phyloP scores from a whole-genome alignment of 2,113 vertebrate species.

The Anseranas semipalmata region DNA sequence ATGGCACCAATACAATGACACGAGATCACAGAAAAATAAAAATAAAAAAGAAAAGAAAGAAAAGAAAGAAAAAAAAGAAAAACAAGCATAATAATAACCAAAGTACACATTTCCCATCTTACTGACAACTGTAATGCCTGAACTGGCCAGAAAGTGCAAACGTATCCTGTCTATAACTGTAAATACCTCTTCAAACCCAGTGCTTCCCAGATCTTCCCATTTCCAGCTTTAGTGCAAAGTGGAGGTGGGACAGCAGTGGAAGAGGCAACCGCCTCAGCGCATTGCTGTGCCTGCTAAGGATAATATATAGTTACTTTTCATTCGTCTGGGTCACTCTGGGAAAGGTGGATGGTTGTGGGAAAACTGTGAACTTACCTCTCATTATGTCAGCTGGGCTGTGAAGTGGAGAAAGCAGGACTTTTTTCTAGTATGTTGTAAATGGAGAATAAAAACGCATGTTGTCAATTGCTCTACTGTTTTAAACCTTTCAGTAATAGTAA shows the following conservation, averaged over 20 bases:
- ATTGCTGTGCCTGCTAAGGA: not conserved
- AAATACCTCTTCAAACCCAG: not conserved
- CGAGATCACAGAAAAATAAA: not conserved
- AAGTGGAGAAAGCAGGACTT: not conserved
- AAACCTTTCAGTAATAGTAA: not conserved
- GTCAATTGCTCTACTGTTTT: not conserved
- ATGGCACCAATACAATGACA: not conserved
- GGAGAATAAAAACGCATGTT: not conserved
- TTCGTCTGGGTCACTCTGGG: not conserved
- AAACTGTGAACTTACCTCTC: not conserved
- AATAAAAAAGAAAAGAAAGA: too few species aligned
- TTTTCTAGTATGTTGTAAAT: not conserved
- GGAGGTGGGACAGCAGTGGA: not conserved
- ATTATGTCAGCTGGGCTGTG: not conserved
- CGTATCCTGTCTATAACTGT: not conserved
- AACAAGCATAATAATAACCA: not conserved
- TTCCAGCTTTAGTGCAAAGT: not conserved
- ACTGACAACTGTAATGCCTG: not conserved
- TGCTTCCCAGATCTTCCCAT: not conserved
- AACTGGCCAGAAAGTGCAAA: not conserved
- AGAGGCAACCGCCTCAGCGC: not conserved
- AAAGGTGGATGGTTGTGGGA: not conserved
- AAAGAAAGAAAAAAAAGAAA: not conserved
- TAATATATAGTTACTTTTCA: not conserved
- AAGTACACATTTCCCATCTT: not conserved